Base-by-base conservation (phyloP, 2,888 invertebrate genomes). In the Vesta saturnalis region DNA sequence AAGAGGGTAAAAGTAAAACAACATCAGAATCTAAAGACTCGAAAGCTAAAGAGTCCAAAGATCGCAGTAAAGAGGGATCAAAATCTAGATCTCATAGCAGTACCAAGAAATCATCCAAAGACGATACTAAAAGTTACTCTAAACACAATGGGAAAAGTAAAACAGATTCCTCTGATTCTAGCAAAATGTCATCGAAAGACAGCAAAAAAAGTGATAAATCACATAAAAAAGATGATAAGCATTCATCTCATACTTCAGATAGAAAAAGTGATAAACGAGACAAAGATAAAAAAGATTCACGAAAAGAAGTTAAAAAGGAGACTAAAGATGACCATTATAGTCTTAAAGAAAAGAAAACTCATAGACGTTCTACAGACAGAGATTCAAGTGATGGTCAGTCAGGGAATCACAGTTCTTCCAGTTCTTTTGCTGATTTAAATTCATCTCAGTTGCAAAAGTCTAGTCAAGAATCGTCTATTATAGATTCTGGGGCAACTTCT, bases 301-400 rank as follows among this genome's bases (percentile, higher is more conserved):
- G 73, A 60, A 67, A 67, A 14, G 77, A 78, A 14, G 68, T 71
- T 15, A 79, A 77, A 63, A 76, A 77, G 21, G 74, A 78, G 1
- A n/a, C n/a, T n/a, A 86, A 86, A 64, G 93, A 94, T 78, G 93
- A 94, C 81, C 93, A 93, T 79, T 90, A 89, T 66, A 89, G 89
- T 74, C 85, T 89, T 3, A 89, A 90, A 39, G 87, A 88, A 0
- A 90, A 91, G 77, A 87, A 86, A 10, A 87, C 87, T 47, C 88
- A 88, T 60, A 87, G 94, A 5, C 86, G 93, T 57, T 94, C 94
- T 0, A 92, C 92, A 0, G 94, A 92, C 75, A 86, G 92, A 70
- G 93, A 94, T 83, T 94, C 94, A 0, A 93, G 92, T 74, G 94
- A 93, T 79, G 93, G 91, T 39, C 84, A 85, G 35, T 83, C 85